Base-by-base conservation (phyloP, 1,140 invertebrate genomes). In the Meteorus sp. region DNA sequence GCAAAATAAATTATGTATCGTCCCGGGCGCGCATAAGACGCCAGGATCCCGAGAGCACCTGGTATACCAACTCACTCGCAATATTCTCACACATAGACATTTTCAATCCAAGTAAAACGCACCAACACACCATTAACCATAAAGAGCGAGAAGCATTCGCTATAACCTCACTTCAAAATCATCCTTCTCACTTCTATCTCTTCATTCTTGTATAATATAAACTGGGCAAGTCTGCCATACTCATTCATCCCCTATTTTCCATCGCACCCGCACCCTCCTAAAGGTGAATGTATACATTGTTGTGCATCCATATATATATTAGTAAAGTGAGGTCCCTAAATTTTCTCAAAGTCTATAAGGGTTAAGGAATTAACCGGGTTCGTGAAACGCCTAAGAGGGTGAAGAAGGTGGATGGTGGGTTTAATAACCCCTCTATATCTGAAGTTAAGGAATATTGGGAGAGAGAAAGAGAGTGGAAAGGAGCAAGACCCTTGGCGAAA, bases 1-100 rank as follows among this genome's bases (percentile, higher is more conserved):
- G n/a, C 69, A 69, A 77, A 77, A 81, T 80, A 81, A 81, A 81
- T 81, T 81, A 81, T 81, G 79, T 78, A 81, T 80, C 79, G 79
- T 73, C 68, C 69, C n/a, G n/a, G n/a, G 66, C 67, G 71, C 44
- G 47, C 70, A 68, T 79, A 81, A 81, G 79, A 79, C 77, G 76
- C 72, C 69, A 65, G 73, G 77, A 80, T 79, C 73, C 75, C 69
- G 68, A 60, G 75, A 77, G 71, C 78, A 80, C 77, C 78, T 80
- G 78, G 74, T 78, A 77, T 79, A 76, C 75, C 71, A 15, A 41
- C 53, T 56, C 47, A 37, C 44, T 50, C 35, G 22, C 15, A 20
- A 48, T 25, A 15, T 31, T 35, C 15, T 41, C 22, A 7, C 58
- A 19, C 5, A 45, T 15, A 50, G 19, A 58, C 11, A 33, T 2